These are phyloP conservation scores for Aviceda subcristata DNA, from an alignment of 2,113 vertebrate species.

Conservation along the genomic window DNA sequence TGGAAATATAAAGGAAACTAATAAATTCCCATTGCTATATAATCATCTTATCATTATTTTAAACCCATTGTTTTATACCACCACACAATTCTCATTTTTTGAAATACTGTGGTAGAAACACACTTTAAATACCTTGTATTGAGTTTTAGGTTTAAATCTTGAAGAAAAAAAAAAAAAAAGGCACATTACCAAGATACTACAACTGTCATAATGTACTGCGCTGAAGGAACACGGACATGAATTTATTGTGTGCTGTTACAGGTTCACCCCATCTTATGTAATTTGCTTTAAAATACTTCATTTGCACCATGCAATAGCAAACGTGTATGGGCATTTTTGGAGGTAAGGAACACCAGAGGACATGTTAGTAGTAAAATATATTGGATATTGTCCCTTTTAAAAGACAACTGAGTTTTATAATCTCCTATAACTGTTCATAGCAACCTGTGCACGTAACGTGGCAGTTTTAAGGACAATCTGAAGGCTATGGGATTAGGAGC, in stretches of 20 bases:
- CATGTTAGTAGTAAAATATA: neutral
- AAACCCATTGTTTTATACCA: neutral
- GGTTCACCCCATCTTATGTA: neutral
- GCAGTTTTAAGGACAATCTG: neutral
- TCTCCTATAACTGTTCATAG: neutral
- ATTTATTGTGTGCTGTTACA: neutral
- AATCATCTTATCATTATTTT: neutral
- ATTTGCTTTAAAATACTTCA: neutral
- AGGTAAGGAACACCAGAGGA: neutral
- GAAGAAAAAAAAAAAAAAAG: neutral
- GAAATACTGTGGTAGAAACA: neutral
- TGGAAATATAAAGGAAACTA: neutral
- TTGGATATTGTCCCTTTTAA: neutral
- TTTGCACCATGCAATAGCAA: neutral
- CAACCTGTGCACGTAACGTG: neutral
- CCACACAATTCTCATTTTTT: neutral
- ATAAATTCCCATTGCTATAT: neutral
- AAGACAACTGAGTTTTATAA: neutral
- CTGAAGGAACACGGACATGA: neutral
- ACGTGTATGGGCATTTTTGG: neutral
- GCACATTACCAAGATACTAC: neutral
- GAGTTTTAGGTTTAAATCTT: neutral
- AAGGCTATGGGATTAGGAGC: neutral
- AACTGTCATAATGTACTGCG: neutral
- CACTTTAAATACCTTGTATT: neutral